Evolutionary conservation across 2,888 invertebrate species (phyloP).

Genomic region (Cryptocheilus praepositus): DNA sequence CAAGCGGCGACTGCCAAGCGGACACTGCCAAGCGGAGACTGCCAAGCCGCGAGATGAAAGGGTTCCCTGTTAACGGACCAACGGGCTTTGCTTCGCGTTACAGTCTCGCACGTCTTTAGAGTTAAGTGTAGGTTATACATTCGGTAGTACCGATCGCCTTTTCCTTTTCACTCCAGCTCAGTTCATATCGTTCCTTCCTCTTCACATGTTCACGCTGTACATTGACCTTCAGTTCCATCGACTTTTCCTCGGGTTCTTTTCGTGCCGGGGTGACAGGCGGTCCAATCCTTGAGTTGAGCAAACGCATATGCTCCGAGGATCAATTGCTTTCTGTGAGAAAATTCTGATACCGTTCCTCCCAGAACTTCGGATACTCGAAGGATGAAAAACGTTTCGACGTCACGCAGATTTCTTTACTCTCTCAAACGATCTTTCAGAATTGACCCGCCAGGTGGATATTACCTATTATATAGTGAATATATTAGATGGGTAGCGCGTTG

Average conservation of each 20-base stretch:
- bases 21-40: too few relatives aligned
- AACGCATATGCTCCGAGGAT: neutral
- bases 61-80: conserved; percentile 48
- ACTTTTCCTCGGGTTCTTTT: conserved; percentile 1
- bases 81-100: conserved; percentile 23
- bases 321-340: too few relatives aligned
- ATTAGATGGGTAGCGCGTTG: too few relatives aligned
- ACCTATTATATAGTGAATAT: too few relatives aligned
- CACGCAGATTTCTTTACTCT: too few relatives aligned
- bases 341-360: too few relatives aligned
- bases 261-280: neutral
- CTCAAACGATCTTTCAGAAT: too few relatives aligned
- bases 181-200: conserved; percentile 14
- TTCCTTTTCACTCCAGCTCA: conserved; percentile 16
- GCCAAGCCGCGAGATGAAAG: conserved; percentile 49
- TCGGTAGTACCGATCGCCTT: conserved; percentile 19
- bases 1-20: conserved; percentile 29
- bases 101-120: conserved; percentile 35
- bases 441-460: too few relatives aligned
- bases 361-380: too few relatives aligned
- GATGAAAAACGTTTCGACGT: too few relatives aligned
- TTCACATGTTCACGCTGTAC: neutral
- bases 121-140: conserved; percentile 23
- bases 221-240: neutral
- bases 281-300: neutral